Conservation (phyloP, 2,888 invertebrate species). For the Orthosia gothica region DNA sequence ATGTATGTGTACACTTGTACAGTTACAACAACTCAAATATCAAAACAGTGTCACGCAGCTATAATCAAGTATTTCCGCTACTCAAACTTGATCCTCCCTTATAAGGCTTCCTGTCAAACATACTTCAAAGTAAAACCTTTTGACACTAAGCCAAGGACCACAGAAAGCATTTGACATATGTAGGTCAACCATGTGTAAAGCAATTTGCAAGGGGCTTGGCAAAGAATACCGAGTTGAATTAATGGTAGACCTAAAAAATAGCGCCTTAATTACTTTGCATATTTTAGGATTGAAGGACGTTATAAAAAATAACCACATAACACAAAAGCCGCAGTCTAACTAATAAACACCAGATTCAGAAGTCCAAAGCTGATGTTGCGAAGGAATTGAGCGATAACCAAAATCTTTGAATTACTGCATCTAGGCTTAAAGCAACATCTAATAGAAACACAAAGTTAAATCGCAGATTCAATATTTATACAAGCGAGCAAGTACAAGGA, state of each 20-base stretch:
- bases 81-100: conserved; percentile 22
- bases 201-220: conserved; percentile 31
- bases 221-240: conserved; percentile 48
- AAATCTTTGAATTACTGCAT: background rate
- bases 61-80: conserved; percentile 12
- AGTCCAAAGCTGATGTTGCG: background rate
- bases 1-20: background rate
- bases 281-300: conserved; percentile 8
- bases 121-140: conserved; percentile 17
- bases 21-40: background rate
- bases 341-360: background rate
- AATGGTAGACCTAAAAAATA: conserved; percentile 25
- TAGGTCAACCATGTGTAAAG: conserved; percentile 33
- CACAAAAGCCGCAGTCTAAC: background rate
- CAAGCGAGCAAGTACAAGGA: background rate
- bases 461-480: conserved; percentile 13
- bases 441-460: conserved; percentile 9
- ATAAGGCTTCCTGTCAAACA: conserved; percentile 35
- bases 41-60: background rate
- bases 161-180: conserved; percentile 30
- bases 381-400: no score
- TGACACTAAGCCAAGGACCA: conserved; percentile 26
- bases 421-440: background rate
- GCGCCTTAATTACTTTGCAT: conserved; percentile 34
- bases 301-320: background rate